These are phyloP conservation scores for Setipinna tenuifilis DNA, from an alignment of 2,797 vertebrate genomes.

Conservation along the genomic window DNA sequence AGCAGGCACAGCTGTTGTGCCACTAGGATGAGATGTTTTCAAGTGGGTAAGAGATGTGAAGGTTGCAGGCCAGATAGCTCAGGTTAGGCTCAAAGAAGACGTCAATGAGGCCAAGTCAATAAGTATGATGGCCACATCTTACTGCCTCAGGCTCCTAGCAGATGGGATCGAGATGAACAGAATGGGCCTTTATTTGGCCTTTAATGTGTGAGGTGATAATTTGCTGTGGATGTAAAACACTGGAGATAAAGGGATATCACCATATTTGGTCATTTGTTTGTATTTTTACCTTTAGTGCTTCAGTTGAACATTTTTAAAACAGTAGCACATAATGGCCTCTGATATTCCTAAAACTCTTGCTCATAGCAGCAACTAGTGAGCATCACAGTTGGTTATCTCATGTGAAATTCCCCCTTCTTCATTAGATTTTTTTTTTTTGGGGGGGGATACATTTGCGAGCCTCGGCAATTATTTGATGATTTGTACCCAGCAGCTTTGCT, in stretches of 20 bases:
- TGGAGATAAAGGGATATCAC: neutral
- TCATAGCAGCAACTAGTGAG: neutral
- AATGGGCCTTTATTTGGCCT: slow-evolving; percentile 8
- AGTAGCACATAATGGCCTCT: neutral
- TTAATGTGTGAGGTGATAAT: neutral
- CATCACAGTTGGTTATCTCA: slow-evolving; percentile 18
- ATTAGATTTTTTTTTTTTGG: neutral
- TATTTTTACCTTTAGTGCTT: neutral
- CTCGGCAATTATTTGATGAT: neutral
- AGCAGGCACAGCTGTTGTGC: neutral
- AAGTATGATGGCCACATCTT: neutral
- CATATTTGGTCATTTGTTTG: neutral
- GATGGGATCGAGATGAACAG: neutral
- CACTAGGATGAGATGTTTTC: slow-evolving; percentile 71
- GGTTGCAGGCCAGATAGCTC: slow-evolving; percentile 58
- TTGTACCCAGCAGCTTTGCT: neutral
- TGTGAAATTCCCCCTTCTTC: neutral
- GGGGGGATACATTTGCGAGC: neutral
- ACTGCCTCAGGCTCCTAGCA: neutral
- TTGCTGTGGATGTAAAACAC: neutral
- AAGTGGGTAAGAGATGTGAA: slow-evolving; percentile 70
- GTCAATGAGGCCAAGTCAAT: neutral
- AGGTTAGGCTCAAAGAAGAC: neutral
- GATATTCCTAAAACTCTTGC: no score
- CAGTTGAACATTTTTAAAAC: neutral